A percentile compares a stretch with the other conserved stretches of the same genome.
These are phyloP conservation scores for Prochilodus magdalenae DNA, from an alignment of 2,113 vertebrate species.

Conservation along the genomic window DNA sequence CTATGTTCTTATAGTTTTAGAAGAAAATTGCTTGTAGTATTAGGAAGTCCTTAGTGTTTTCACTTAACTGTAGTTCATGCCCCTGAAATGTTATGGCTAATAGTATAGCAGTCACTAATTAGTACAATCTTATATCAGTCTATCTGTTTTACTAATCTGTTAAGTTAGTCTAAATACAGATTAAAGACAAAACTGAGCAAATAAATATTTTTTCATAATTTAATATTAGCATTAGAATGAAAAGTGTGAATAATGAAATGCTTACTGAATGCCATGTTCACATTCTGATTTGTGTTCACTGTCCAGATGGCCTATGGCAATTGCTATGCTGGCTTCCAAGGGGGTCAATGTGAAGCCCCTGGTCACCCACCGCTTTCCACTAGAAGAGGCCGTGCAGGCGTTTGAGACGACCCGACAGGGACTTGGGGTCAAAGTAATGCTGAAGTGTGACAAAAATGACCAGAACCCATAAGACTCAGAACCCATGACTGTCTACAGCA, in stretches of 20 bases:
- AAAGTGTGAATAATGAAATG: background rate
- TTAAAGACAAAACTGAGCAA: too few relatives aligned
- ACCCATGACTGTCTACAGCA: background rate
- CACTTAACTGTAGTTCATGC: too few relatives aligned
- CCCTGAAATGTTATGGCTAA: too few relatives aligned
- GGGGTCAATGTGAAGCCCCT: conserved; percentile 88
- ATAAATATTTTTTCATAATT: too few relatives aligned
- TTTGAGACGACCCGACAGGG: conserved; percentile 90
- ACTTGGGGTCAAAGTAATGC: conserved; percentile 92
- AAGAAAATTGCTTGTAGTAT: too few relatives aligned
- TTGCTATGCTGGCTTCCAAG: conserved; percentile 88
- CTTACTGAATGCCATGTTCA: background rate
- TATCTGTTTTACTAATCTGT: too few relatives aligned
- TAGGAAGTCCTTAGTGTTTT: too few relatives aligned
- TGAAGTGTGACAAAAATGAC: conserved; percentile 91
- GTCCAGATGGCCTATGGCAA: conserved; percentile 93
- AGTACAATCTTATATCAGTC: too few relatives aligned
- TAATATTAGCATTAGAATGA: too few relatives aligned
- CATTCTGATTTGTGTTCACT: background rate
- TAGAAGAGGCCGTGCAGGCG: conserved; percentile 90
- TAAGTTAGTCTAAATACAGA: too few relatives aligned
- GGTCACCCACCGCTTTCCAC: conserved; percentile 93
- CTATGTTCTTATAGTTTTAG: background rate
- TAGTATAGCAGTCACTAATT: too few relatives aligned
- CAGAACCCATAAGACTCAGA: conserved; percentile 79